Percentiles rank a stretch among this genome's conserved stretches.
phyloP scores from a whole-genome alignment of 2,797 vertebrate species.

The Lates japonicus region DNA sequence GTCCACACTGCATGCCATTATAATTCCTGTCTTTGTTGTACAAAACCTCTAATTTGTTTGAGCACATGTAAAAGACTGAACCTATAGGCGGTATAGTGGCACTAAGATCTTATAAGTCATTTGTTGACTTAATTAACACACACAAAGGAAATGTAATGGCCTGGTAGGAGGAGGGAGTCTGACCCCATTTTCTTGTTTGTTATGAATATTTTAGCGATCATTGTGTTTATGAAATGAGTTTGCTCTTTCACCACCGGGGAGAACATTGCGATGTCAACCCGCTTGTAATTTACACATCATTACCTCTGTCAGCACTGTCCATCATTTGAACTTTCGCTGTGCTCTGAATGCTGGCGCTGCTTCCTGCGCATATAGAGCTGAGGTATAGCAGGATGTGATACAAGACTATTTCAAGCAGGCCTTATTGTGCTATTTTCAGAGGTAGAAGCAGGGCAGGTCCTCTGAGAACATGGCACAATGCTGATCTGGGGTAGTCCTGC shows the following conservation, averaged over 20 bases:
- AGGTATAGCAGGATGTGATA: slow-evolving; percentile 57
- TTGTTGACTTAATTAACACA: slow-evolving; percentile 82
- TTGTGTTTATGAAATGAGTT: slow-evolving; percentile 81
- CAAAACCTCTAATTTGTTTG: slow-evolving; percentile 72
- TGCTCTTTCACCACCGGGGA: slow-evolving; percentile 74
- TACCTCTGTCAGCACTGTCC: slow-evolving; percentile 68
- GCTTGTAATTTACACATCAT: slow-evolving; percentile 76
- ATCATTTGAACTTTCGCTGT: slow-evolving; percentile 60
- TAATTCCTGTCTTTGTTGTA: slow-evolving; percentile 73
- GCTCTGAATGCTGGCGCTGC: slow-evolving; percentile 21
- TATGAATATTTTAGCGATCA: slow-evolving; percentile 84
- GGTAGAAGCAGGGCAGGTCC: slow-evolving; percentile 81
- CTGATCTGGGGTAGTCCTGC: slow-evolving; percentile 69
- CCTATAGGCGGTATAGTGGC: slow-evolving; percentile 63
- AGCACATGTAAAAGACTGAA: slow-evolving; percentile 56
- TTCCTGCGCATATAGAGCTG: slow-evolving; percentile 39
- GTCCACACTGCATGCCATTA: slow-evolving; percentile 53
- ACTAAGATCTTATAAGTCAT: slow-evolving; percentile 72
- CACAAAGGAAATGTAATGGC: slow-evolving; percentile 76
- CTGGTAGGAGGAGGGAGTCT: slow-evolving; percentile 60
- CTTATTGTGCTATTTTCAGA: slow-evolving; percentile 84
- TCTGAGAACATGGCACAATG: slow-evolving; percentile 68
- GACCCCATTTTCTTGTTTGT: slow-evolving; percentile 83
- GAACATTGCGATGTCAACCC: slow-evolving; percentile 54
- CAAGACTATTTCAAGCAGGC: slow-evolving; percentile 74